Evolutionary conservation across 2,113 vertebrate genomes (phyloP).

Genomic region (Pelecanoides urinatrix): DNA sequence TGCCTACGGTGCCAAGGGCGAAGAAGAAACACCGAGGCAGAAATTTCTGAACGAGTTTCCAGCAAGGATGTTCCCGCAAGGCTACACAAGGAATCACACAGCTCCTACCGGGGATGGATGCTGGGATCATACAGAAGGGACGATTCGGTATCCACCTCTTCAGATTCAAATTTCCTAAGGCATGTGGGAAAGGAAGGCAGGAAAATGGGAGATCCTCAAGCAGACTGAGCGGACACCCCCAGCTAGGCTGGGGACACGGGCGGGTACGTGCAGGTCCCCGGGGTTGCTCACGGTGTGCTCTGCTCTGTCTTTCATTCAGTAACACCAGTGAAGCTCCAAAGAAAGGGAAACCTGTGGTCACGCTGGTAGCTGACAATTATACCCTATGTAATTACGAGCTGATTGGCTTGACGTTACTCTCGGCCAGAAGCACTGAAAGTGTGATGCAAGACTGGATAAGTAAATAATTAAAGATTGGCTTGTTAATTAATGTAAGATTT

Average conservation of each 20-base stretch:
- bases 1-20: fast-evolving
- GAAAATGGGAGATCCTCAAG: background rate
- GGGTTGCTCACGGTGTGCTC: background rate
- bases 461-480: background rate
- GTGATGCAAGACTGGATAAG: background rate
- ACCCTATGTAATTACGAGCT: background rate
- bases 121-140: background rate
- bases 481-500: background rate
- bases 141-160: background rate
- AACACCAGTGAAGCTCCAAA: background rate
- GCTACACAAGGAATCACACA: background rate
- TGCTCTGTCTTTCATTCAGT: background rate
- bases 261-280: background rate
- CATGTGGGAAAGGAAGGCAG: background rate
- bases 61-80: background rate
- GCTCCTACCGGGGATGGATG: background rate
- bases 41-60: background rate
- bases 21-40: background rate
- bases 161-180: background rate
- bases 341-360: background rate
- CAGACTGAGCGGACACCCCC: background rate
- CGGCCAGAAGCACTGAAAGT: background rate
- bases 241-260: background rate
- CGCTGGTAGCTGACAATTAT: background rate
- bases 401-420: background rate